Evolutionary conservation across 1,140 invertebrate species (phyloP).

Genomic region (Magallana gigas): DNA sequence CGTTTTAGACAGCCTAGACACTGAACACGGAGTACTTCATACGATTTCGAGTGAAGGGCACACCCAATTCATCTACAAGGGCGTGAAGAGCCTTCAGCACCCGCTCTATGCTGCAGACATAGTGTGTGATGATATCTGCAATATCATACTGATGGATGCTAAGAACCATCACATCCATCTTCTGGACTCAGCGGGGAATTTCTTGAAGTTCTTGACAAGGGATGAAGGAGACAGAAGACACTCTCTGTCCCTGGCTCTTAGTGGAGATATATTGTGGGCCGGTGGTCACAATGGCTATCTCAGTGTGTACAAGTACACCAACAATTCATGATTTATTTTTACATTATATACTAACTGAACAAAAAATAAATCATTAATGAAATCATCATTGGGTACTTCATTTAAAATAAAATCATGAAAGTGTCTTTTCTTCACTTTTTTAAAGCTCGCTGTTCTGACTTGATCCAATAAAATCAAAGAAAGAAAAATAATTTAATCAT

Average conservation of each 20-base stretch:
- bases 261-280: background rate
- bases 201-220: background rate
- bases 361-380: background rate
- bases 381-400: background rate
- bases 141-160: slow-evolving; percentile 12
- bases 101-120: slow-evolving; percentile 16
- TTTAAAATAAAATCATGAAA: no score
- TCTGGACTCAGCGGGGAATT: background rate
- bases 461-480: no score
- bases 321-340: background rate
- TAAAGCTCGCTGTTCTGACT: no score
- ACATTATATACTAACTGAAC: background rate
- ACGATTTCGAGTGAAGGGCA: background rate
- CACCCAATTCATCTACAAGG: background rate
- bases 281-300: slow-evolving; percentile 8
- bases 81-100: background rate
- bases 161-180: slow-evolving; percentile 26
- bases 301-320: slow-evolving; percentile 5
- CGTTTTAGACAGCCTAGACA: background rate
- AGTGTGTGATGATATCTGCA: slow-evolving; percentile 30
- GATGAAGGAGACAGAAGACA: background rate
- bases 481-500: background rate
- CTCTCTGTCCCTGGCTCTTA: background rate
- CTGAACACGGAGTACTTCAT: background rate
- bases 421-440: no score